Conservation (phyloP, 2,888 invertebrate genomes). For the Coremacera marginata region DNA sequence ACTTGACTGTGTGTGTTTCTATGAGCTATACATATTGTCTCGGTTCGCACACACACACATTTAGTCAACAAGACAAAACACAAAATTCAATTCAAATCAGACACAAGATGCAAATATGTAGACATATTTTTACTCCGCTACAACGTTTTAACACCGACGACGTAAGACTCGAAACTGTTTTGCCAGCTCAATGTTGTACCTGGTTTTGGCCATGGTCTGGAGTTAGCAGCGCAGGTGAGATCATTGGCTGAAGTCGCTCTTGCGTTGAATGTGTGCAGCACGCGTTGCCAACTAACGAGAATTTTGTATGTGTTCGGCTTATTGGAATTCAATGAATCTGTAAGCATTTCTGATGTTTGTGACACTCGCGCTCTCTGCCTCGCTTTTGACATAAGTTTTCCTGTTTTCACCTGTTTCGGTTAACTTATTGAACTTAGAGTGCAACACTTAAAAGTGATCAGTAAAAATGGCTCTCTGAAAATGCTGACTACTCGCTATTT, state of each 20-base stretch:
- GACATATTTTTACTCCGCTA: slow-evolving; percentile 39
- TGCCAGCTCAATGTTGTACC: slow-evolving; percentile 12
- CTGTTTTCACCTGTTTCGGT: background rate
- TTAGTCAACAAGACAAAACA: background rate
- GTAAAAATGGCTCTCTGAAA: too few relatives aligned
- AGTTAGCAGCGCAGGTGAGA: slow-evolving; percentile 2
- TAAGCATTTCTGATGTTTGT: background rate
- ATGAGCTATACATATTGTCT: too few relatives aligned
- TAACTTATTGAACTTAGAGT: too few relatives aligned
- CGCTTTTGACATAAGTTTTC: background rate
- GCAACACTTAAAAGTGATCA: too few relatives aligned
- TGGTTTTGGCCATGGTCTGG: slow-evolving; percentile 9
- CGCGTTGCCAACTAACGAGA: slow-evolving; percentile 20
- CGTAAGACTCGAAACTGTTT: slow-evolving; percentile 49
- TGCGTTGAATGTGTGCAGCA: background rate
- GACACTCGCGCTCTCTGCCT: background rate
- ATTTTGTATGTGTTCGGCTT: background rate
- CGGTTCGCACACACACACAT: too few relatives aligned
- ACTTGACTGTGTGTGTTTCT: background rate
- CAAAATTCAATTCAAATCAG: slow-evolving; percentile 9
- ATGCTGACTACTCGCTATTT: too few relatives aligned
- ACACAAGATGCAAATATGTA: background rate
- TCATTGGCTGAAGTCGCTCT: background rate
- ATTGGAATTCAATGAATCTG: slow-evolving; percentile 4
- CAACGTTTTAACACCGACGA: slow-evolving; percentile 47